Conservation (phyloP, 2,888 invertebrate genomes). For the Andrena bicolor region DNA sequence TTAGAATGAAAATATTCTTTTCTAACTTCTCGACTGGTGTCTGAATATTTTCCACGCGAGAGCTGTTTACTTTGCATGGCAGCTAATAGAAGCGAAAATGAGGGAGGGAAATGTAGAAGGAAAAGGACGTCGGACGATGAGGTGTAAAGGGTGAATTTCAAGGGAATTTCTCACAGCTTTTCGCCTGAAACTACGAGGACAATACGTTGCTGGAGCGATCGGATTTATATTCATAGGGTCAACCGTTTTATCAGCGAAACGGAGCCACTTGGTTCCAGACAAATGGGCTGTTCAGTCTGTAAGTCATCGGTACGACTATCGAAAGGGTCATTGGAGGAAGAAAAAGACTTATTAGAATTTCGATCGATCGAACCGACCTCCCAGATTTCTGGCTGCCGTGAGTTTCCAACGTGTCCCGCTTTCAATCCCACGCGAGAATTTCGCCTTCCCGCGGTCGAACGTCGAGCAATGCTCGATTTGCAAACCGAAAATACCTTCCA, state of each 20-base stretch:
- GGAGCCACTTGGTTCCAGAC: slow-evolving; percentile 40
- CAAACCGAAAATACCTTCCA: slow-evolving; percentile 51
- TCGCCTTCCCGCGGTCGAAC: slow-evolving; percentile 44
- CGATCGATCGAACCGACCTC: slow-evolving; percentile 52
- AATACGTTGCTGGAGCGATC: slow-evolving; percentile 1
- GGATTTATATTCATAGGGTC: slow-evolving; percentile 54
- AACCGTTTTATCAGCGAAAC: slow-evolving; percentile 55
- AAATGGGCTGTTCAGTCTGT: slow-evolving; percentile 45
- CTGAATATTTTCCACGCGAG: too few species aligned
- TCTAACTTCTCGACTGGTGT: too few species aligned
- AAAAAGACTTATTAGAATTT: slow-evolving; percentile 61
- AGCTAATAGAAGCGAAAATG: neutral
- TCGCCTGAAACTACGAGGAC: slow-evolving; percentile 11
- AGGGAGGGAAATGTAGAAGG: neutral
- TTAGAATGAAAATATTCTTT: too few species aligned
- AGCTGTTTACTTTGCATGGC: neutral
- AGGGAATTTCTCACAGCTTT: slow-evolving; percentile 51
- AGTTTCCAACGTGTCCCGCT: slow-evolving; percentile 6
- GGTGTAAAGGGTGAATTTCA: slow-evolving; percentile 7
- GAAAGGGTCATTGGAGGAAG: slow-evolving; percentile 34
- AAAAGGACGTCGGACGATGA: neutral
- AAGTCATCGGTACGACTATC: slow-evolving; percentile 6
- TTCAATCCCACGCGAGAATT: slow-evolving; percentile 54
- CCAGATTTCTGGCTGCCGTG: slow-evolving; percentile 41
- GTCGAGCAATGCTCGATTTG: slow-evolving; percentile 45